Evolutionary conservation across 2,797 vertebrate species (phyloP), one percentile per base, ranked within the genome.

Genomic region (Chrysocyon brachyurus): DNA sequence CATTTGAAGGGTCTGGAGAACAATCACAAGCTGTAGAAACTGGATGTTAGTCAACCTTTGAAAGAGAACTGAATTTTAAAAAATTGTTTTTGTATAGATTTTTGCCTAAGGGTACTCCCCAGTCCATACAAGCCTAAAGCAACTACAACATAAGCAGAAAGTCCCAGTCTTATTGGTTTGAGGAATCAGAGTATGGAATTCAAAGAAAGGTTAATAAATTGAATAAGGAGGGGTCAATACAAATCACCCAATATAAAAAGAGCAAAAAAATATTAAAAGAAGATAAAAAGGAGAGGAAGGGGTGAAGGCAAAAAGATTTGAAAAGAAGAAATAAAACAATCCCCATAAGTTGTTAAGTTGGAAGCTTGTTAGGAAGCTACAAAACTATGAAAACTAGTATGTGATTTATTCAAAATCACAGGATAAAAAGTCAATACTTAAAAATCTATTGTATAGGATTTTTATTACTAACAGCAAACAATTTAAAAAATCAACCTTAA

Each of bases 331-430:
- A 33, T 16, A 46, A 91, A 85, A 82, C 46, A 56, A 24, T 61
- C 6, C 49, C 59, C 36, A 36, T 36, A 36, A 36, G 36, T 36
- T 72, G 85, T 86, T 84, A 92, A 78, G 22, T 28, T 84, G n/a
- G 14, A 92, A 91, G 87, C 54, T 40, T 40, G n/a, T 92, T 59
- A 87, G 19, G n/a, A 95, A 54, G 56, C 19, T 77, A 56, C 15
- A 84, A 40, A 79, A 78, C 59, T 90, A 24, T 72, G 40, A 77
- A 24, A 84, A 61, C 19, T 46, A 81, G 33, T 49, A 72, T n/a
- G 24, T 21, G 36, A 61, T 40, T 95, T 97, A 52, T 72, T 84
- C 28, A 78, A 96, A 77, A 73, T 89, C 49, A 64, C 8, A 73
- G 21, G 77, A 78, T 57, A 79, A 70, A 82, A 84, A 52, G 15